A percentile compares a stretch with the other conserved stretches of the same genome.
Conservation (phyloP, 1,140 invertebrate genomes). For the Drosophila punjabiensis region DNA sequence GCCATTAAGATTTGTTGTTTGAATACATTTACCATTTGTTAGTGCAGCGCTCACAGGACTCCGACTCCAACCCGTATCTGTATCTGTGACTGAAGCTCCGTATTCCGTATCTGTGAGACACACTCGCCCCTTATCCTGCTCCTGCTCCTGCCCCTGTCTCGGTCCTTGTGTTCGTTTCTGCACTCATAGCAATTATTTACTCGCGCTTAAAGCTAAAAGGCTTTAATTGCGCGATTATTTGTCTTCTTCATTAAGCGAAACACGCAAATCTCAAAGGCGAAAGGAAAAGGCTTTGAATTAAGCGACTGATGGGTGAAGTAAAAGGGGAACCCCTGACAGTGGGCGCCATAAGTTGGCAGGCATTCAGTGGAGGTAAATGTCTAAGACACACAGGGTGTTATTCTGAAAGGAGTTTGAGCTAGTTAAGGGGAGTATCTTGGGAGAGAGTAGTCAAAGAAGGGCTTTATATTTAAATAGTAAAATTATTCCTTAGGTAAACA, state of each 20-base stretch:
- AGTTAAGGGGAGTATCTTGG: not conserved
- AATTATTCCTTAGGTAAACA: no score
- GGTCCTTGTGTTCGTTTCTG: conserved; percentile 61
- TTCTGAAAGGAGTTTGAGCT: conserved; percentile 1
- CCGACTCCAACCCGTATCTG: conserved; percentile 13
- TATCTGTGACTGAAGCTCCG: conserved; percentile 20
- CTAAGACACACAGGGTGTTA: not conserved
- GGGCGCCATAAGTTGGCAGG: conserved; percentile 47
- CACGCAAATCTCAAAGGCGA: conserved; percentile 84
- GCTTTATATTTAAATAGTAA: not conserved
- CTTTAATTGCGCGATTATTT: conserved; percentile 85
- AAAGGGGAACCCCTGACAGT: conserved; percentile 43
- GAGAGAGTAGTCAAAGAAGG: not conserved
- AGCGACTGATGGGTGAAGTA: conserved; percentile 28
- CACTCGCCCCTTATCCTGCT: not conserved
- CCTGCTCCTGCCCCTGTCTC: not conserved
- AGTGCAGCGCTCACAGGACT: conserved; percentile 61
- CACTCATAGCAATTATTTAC: conserved; percentile 85
- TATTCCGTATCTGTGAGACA: conserved; percentile 15
- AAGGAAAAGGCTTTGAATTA: conserved; percentile 58
- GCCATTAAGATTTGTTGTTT: conserved; percentile 84
- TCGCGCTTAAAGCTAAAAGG: conserved; percentile 84
- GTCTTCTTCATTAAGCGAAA: conserved; percentile 84
- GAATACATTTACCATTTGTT: conserved; percentile 84
- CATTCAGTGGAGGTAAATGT: conserved; percentile 13